Percentiles rank a stretch among this genome's conserved stretches.
phyloP scores from a whole-genome alignment of 2,113 vertebrate species.

The Channa maculata region DNA sequence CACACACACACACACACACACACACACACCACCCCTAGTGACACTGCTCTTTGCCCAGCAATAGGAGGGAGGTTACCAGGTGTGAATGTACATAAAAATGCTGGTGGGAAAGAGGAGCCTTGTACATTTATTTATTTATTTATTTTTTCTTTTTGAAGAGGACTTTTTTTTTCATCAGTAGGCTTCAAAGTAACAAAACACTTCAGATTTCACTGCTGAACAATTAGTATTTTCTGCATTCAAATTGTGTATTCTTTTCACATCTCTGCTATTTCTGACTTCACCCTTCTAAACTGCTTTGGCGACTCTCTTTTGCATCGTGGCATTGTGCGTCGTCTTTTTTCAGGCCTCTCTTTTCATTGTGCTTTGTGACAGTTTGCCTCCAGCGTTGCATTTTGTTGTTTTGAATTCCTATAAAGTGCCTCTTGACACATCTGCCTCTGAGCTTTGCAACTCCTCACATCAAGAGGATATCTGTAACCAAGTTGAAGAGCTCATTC shows the following conservation, averaged over 20 bases:
- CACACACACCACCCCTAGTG: slow-evolving; percentile 3
- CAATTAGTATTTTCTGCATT: slow-evolving; percentile 4
- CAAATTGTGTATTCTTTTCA: slow-evolving; percentile 12
- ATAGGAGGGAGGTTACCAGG: slow-evolving; percentile 23
- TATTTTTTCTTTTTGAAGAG: neutral
- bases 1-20: too few species aligned
- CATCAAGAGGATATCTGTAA: slow-evolving; percentile 59
- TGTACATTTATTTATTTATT: neutral
- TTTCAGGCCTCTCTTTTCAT: neutral
- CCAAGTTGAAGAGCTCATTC: slow-evolving; percentile 45
- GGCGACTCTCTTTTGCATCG: slow-evolving; percentile 17
- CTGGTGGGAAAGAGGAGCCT: neutral
- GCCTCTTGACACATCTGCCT: slow-evolving; percentile 65
- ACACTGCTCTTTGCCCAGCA: slow-evolving; percentile 50
- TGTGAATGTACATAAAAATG: slow-evolving; percentile 23
- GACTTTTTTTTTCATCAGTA: neutral
- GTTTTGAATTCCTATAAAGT: slow-evolving; percentile 54
- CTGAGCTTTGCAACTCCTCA: slow-evolving; percentile 44
- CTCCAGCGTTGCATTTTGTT: slow-evolving; percentile 55
- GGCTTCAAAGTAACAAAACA: slow-evolving; percentile 9
- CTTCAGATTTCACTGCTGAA: slow-evolving; percentile 1
- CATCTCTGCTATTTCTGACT: neutral
- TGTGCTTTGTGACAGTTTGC: slow-evolving; percentile 43
- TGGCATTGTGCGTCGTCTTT: neutral
- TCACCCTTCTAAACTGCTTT: slow-evolving; percentile 17